Percentiles rank a stretch among this genome's conserved stretches.
Conservation (phyloP, 2,797 vertebrate species). For the Pristis pectinata region DNA sequence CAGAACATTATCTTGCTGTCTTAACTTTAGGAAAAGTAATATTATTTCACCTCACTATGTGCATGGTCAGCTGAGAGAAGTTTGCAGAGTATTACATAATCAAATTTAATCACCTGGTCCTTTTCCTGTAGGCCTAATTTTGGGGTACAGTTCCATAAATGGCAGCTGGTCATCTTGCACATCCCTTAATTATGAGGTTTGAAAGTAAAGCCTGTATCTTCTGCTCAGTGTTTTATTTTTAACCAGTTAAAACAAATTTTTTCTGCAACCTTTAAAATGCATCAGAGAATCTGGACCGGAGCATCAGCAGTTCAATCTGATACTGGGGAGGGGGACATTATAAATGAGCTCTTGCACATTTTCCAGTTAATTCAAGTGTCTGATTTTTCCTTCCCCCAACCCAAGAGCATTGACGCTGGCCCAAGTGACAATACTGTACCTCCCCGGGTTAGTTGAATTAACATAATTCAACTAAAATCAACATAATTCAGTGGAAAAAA, state of each 20-base stretch:
- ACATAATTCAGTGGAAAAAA: not conserved
- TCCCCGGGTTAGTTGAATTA: not conserved
- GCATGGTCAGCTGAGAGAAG: not conserved
- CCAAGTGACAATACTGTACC: not conserved
- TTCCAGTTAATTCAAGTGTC: not conserved
- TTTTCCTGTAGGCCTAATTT: not conserved
- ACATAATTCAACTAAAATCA: not conserved
- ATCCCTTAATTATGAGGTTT: not conserved
- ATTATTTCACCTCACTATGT: not conserved
- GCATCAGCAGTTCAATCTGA: not conserved
- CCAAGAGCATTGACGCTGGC: not conserved
- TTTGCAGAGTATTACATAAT: not conserved
- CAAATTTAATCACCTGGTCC: not conserved
- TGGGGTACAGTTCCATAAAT: not conserved
- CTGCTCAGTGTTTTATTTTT: not conserved
- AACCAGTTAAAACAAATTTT: not conserved
- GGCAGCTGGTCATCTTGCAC: not conserved
- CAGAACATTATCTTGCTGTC: not conserved
- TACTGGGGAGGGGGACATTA: not conserved
- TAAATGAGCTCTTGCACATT: no score
- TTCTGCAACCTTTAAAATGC: not conserved
- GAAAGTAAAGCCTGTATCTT: not conserved
- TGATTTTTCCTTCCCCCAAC: not conserved
- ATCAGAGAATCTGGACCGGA: not conserved
- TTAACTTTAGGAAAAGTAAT: not conserved